Conservation (phyloP, 2,797 vertebrate species). For the Manis pentadactyla region DNA sequence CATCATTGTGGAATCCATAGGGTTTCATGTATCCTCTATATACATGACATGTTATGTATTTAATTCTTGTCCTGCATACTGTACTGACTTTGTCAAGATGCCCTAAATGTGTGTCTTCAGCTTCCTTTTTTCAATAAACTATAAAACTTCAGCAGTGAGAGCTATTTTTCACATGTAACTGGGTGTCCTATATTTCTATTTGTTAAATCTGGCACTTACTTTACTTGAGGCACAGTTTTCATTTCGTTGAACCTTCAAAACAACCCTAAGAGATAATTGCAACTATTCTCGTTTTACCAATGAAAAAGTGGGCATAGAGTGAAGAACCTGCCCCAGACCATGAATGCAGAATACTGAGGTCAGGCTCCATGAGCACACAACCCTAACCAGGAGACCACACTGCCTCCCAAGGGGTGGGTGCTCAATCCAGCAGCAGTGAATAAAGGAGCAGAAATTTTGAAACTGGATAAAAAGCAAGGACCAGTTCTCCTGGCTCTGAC, state of each 20-base stretch:
- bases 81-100: background rate
- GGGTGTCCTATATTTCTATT: background rate
- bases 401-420: background rate
- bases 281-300: background rate
- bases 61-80: background rate
- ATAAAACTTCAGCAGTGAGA: background rate
- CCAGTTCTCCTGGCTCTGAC: background rate
- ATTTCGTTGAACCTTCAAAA: background rate
- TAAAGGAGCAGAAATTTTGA: background rate
- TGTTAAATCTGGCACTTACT: background rate
- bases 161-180: background rate
- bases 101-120: background rate
- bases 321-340: background rate
- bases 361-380: background rate
- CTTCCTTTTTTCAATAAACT: background rate
- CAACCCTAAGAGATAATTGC: background rate
- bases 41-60: background rate
- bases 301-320: background rate
- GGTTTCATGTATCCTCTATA: background rate
- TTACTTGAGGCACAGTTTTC: background rate
- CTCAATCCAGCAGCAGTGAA: background rate
- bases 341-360: background rate
- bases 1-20: background rate
- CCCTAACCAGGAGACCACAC: background rate
- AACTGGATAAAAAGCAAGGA: background rate